Base-by-base conservation (phyloP, 2,888 invertebrate species). In the Polydesmus complanatus region DNA sequence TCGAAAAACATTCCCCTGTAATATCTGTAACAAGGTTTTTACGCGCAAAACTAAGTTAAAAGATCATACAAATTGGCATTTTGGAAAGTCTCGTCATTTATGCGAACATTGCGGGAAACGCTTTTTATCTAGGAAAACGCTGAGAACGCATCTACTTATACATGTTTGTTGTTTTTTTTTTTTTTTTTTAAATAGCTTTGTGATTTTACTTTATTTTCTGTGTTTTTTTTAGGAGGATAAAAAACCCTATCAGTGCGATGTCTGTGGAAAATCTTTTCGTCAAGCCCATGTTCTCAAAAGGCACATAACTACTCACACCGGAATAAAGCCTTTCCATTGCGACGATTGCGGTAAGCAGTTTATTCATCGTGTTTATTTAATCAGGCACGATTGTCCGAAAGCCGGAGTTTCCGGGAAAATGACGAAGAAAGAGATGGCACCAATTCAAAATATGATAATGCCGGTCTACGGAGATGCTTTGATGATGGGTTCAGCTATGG, bases 261-360 rank as follows among this genome's bases (percentile, higher is more conserved):
- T 69, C 58, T 74, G 74, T 63, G 65, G 63, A 19, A 73, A 73
- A 64, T 67, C 67, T 3, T 74, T 74, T 64, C 70, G 71, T 68
- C 74, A 74, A 64, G 72, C 73, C 8, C 72, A 71, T 65, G 73
- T 74, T 62, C 68, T 74, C 25, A 65, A 68, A 54, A 65, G 74
- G 26, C 74, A 74, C 65, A 66, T 69, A 23, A 66, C 27, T n/a
- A 50, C 51, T 49, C 60, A 62, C 55, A 60, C 62, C 3, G 47
- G 52, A n/a, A 48, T 60, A 8, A 62, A 60, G 49, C 56, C 60
- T 18, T 56, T 47, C 1, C 57, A 11, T 21, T 54, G 54, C 27
- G 54, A 54, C 11, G 25, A 18, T 27, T 54, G 54, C 54, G 25
- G 22, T 3, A 21, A 26, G 11, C 54, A 54, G 27, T 54, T 54